Percentiles rank a stretch among this genome's conserved stretches.
Evolutionary conservation across 2,113 vertebrate genomes (phyloP).

Genomic region (Nansenia antarctica): DNA sequence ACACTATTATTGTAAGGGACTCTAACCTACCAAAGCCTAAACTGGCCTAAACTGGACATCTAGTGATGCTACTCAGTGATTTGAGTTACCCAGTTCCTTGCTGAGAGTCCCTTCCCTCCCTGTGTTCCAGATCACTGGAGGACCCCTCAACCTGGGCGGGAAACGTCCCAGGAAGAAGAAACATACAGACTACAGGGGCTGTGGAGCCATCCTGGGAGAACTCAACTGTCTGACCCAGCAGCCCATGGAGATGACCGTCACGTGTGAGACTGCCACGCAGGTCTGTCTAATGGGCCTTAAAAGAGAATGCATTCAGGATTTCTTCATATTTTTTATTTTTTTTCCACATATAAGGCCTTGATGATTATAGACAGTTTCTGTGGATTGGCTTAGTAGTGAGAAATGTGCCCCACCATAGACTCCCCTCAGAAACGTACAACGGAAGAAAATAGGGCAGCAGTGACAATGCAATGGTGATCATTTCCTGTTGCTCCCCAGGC

Average conservation of each 20-base stretch:
- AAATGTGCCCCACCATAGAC: background rate
- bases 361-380: too few species aligned
- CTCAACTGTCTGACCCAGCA: conserved; percentile 61
- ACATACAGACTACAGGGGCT: conserved; percentile 44
- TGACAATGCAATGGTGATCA: too few species aligned
- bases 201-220: conserved; percentile 60
- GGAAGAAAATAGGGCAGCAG: too few species aligned
- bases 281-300: conserved; percentile 24
- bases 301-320: too few species aligned
- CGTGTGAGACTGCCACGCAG: conserved; percentile 59
- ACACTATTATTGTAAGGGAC: too few species aligned
- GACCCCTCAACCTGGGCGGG: conserved; percentile 12
- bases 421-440: background rate
- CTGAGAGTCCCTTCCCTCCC: background rate
- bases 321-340: too few species aligned
- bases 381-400: too few species aligned
- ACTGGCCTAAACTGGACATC: too few species aligned
- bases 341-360: too few species aligned
- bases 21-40: too few species aligned
- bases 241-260: conserved; percentile 53
- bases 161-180: background rate
- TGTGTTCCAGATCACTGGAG: background rate
- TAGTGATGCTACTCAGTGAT: background rate
- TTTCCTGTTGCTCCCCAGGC: conserved; percentile 49
- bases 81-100: background rate